A percentile compares a stretch with the other conserved stretches of the same genome.
phyloP scores from a whole-genome alignment of 2,888 invertebrate species.

The Microdon myrmicae region DNA sequence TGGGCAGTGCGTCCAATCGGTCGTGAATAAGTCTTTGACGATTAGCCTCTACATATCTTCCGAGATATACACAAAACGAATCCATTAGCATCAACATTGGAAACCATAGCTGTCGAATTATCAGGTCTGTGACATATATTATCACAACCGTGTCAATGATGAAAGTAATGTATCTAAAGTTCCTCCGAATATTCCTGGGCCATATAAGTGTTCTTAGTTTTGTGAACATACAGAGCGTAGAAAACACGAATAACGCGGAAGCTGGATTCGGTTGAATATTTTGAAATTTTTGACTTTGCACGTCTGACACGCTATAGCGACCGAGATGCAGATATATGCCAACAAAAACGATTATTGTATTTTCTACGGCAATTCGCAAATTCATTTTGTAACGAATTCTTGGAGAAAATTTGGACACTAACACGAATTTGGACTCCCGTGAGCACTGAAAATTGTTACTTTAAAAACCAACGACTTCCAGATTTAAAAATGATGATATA shows the following conservation, averaged over 20 bases:
- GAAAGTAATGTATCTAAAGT: conserved; percentile 48
- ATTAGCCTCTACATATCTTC: too few relatives aligned
- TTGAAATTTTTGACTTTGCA: conserved; percentile 53
- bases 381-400: too few relatives aligned
- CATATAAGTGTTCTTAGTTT: conserved; percentile 54
- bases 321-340: conserved; percentile 55
- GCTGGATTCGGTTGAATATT: conserved; percentile 55
- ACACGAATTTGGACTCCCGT: too few relatives aligned
- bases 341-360: conserved; percentile 45
- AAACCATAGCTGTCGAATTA: conserved; percentile 57
- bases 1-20: too few relatives aligned
- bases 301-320: conserved; percentile 54
- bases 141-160: conserved; percentile 53
- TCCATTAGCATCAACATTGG: conserved; percentile 54
- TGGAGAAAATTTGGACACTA: too few relatives aligned
- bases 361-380: conserved; percentile 42
- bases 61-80: conserved; percentile 50
- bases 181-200: conserved; percentile 46
- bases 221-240: conserved; percentile 54
- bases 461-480: too few relatives aligned
- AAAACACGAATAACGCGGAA: conserved; percentile 56
- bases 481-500: too few relatives aligned
- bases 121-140: conserved; percentile 54
- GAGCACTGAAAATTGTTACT: too few relatives aligned
- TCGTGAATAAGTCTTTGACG: too few relatives aligned